Conservation (phyloP, 2,888 invertebrate species). For the Acholoe squamosa region DNA sequence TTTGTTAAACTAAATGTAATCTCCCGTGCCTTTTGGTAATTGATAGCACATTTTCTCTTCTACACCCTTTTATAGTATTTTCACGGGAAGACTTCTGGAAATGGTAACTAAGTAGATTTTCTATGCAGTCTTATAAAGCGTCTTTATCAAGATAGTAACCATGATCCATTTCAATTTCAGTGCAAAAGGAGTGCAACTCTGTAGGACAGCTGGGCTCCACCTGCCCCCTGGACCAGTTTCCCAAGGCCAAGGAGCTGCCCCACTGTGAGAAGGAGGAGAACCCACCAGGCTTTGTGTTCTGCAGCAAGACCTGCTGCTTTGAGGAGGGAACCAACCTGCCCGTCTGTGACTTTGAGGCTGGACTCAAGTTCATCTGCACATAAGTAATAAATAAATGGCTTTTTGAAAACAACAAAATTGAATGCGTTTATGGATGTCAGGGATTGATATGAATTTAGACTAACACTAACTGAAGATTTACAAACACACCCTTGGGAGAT, state of each 20-base stretch:
- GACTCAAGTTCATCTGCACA: constrained; percentile 53
- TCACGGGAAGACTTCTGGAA: neutral
- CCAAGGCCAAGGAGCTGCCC: constrained; percentile 12
- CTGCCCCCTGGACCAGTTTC: constrained; percentile 53
- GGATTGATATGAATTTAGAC: neutral
- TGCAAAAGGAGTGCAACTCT: constrained; percentile 50
- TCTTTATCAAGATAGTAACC: neutral
- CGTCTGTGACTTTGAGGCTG: constrained; percentile 40
- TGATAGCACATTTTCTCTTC: neutral
- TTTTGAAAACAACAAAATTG: neutral
- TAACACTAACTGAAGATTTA: too few species aligned
- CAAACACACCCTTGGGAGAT: too few species aligned
- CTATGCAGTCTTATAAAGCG: neutral
- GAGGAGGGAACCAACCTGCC: constrained; percentile 50
- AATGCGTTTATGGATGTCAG: neutral
- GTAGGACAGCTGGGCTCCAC: constrained; percentile 45
- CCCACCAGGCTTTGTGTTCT: constrained; percentile 52
- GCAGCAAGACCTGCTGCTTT: constrained; percentile 54
- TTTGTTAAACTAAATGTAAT: neutral
- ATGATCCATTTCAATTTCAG: neutral
- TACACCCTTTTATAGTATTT: neutral
- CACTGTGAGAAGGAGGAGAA: constrained; percentile 57
- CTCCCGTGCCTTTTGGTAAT: neutral
- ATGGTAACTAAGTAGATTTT: neutral
- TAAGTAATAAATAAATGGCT: neutral